Conservation (phyloP, 2,113 vertebrate genomes). For the Eulemur macaco region DNA sequence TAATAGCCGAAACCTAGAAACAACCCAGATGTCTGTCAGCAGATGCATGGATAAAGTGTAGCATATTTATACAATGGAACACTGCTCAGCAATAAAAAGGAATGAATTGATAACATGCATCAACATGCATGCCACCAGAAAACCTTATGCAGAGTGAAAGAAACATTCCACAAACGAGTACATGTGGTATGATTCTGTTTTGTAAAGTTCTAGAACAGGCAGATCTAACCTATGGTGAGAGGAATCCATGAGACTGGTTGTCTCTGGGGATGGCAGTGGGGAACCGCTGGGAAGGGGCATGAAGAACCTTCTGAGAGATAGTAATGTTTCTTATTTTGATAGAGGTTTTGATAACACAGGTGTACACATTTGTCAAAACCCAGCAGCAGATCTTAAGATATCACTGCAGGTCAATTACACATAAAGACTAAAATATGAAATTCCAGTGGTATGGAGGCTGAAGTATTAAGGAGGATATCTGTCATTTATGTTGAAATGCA, state of each 20-base stretch:
- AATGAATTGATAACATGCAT: background rate
- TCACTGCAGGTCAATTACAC: background rate
- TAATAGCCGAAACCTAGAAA: background rate
- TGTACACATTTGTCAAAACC: background rate
- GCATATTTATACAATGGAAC: background rate
- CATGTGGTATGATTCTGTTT: fast-evolving
- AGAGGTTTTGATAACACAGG: background rate
- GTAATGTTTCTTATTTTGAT: background rate
- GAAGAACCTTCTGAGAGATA: background rate
- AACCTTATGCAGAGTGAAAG: background rate
- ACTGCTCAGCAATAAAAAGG: background rate
- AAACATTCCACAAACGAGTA: background rate
- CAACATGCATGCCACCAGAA: background rate
- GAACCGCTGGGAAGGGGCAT: background rate
- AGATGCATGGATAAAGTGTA: background rate
- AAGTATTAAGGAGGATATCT: background rate
- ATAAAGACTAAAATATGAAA: background rate
- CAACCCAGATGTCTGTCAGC: background rate
- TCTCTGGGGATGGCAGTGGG: background rate
- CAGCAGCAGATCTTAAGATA: background rate
- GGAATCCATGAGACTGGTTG: background rate
- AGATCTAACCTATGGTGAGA: background rate
- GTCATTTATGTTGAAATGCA: background rate
- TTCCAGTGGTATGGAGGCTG: background rate
- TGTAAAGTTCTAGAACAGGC: background rate